Percentiles rank a stretch among this genome's conserved stretches.
phyloP scores from a whole-genome alignment of 1,140 invertebrate genomes.

The Helicorthomorpha holstii region DNA sequence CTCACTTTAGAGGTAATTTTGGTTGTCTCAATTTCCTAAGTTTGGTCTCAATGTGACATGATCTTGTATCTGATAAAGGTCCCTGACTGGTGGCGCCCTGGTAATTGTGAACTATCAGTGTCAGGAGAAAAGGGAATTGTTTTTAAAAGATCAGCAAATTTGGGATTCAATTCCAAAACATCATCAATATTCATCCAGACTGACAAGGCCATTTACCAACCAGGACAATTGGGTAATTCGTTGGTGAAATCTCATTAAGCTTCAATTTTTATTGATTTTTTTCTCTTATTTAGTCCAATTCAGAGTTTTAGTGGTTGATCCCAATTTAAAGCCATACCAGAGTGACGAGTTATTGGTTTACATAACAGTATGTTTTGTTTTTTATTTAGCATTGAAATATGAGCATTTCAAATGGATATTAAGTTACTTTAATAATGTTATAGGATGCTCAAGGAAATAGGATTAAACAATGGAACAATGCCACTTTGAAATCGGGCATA shows the following conservation, averaged over 20 bases:
- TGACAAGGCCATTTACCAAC: slow-evolving; percentile 85
- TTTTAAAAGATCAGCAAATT: slow-evolving; percentile 49
- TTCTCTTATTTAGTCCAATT: slow-evolving; percentile 43
- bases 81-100: slow-evolving; percentile 51
- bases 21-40: neutral
- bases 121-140: slow-evolving; percentile 48
- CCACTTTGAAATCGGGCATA: slow-evolving; percentile 45
- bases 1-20: neutral
- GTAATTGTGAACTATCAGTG: slow-evolving; percentile 54
- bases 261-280: slow-evolving; percentile 1
- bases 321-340: slow-evolving; percentile 46
- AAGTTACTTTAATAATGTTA: neutral
- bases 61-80: no score
- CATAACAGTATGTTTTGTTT: slow-evolving; percentile 30
- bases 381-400: neutral
- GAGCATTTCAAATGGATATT: neutral
- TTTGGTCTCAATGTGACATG: no score
- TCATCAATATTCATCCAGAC: slow-evolving; percentile 85
- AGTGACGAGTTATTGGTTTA: slow-evolving; percentile 39
- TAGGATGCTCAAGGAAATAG: slow-evolving; percentile 63
- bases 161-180: slow-evolving; percentile 64
- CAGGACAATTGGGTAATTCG: slow-evolving; percentile 38
- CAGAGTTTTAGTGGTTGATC: slow-evolving; percentile 60
- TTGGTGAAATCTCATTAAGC: neutral
- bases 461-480: slow-evolving; percentile 58